Conservation (phyloP, 2,888 invertebrate genomes). For the Apamea anceps region DNA sequence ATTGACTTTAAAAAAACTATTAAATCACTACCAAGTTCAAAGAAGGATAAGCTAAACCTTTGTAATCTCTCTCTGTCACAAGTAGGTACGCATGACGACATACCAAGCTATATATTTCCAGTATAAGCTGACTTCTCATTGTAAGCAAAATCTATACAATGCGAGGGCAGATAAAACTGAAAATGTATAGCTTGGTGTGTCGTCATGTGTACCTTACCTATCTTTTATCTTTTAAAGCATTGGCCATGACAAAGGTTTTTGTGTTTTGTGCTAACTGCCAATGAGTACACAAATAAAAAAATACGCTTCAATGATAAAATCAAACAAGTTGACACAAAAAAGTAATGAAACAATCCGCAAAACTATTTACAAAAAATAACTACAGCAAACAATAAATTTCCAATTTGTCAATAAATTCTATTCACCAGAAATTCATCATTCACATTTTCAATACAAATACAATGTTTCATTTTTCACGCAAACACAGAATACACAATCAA, state of each 20-base stretch:
- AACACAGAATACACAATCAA: constrained; percentile 8
- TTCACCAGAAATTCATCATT: constrained; percentile 22
- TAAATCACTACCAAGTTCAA: neutral
- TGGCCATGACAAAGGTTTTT: neutral
- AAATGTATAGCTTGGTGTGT: too few relatives aligned
- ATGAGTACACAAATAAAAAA: neutral
- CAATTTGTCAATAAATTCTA: constrained; percentile 23
- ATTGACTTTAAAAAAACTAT: neutral
- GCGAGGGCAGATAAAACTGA: too few relatives aligned
- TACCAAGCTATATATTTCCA: too few relatives aligned
- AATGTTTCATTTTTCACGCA: constrained; percentile 30
- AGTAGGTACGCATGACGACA: neutral
- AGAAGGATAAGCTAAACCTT: neutral
- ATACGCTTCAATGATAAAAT: neutral
- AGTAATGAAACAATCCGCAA: neutral
- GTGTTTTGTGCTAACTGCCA: neutral
- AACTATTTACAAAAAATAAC: constrained; percentile 5
- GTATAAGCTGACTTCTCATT: too few relatives aligned
- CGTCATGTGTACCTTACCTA: neutral
- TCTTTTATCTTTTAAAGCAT: neutral
- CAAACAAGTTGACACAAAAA: neutral
- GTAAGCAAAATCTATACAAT: too few relatives aligned
- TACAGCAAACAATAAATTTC: neutral
- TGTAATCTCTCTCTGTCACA: neutral
- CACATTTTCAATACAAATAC: constrained; percentile 29